These are phyloP conservation scores for Eupsilia transversa DNA, from an alignment of 2,888 invertebrate species.

Conservation along the genomic window DNA sequence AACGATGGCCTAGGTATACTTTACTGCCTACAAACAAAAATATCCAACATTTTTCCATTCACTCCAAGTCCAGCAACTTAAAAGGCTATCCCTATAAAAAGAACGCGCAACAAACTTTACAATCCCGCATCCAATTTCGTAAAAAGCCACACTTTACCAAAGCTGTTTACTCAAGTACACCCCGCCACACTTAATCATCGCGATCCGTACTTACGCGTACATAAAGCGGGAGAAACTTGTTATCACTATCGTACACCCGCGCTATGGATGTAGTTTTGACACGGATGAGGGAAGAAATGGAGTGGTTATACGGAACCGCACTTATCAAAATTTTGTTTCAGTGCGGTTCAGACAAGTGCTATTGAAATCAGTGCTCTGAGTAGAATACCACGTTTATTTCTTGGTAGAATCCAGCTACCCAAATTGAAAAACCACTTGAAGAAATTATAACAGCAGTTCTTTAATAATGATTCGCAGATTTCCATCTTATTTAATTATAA, in stretches of 20 bases:
- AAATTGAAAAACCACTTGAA: background rate
- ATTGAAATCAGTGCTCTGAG: too few relatives aligned
- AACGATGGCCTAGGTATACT: background rate
- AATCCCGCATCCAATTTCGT: constrained; percentile 60
- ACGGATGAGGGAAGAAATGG: constrained; percentile 34
- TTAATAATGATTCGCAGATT: too few relatives aligned
- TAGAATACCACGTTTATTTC: too few relatives aligned
- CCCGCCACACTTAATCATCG: constrained; percentile 65
- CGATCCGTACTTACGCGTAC: constrained; percentile 66
- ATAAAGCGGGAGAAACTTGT: constrained; percentile 68
- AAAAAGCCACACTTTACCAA: constrained; percentile 52
- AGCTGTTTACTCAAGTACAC: constrained; percentile 64
- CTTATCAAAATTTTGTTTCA: too few relatives aligned
- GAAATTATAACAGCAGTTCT: background rate
- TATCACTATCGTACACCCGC: constrained; percentile 66
- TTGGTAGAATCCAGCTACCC: background rate
- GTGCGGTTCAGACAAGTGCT: too few relatives aligned
- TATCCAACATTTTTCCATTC: background rate
- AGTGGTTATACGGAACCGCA: constrained; percentile 7
- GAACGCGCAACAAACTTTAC: constrained; percentile 51
- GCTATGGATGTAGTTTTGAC: constrained; percentile 52
- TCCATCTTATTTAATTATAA: background rate
- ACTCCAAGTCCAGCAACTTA: constrained; percentile 15
- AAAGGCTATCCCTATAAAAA: constrained; percentile 44
- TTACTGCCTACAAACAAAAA: background rate